Evolutionary conservation across 2,888 invertebrate genomes (phyloP).

Genomic region (Andrena fulva): DNA sequence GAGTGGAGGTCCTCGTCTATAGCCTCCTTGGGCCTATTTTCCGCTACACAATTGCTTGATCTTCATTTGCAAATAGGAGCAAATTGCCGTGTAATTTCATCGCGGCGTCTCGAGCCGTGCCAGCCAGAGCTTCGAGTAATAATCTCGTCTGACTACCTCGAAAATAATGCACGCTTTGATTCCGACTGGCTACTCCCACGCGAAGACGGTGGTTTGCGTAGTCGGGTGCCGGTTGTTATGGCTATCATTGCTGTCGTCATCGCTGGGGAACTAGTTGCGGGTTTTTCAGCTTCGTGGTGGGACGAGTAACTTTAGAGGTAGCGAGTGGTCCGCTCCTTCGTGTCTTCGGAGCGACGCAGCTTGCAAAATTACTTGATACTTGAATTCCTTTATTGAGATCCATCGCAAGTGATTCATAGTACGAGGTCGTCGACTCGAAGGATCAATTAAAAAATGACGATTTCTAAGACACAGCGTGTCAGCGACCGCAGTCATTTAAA

Average conservation of each 20-base stretch:
- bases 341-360: too few species aligned
- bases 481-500: slow-evolving; percentile 12
- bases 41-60: neutral
- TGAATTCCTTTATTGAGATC: neutral
- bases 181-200: slow-evolving; percentile 8
- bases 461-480: neutral
- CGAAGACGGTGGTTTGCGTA: neutral
- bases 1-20: neutral
- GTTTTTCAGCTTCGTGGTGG: neutral
- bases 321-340: neutral
- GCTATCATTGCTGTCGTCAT: slow-evolving; percentile 15
- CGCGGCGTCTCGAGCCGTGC: neutral
- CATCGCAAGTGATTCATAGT: too few species aligned
- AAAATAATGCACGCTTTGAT: slow-evolving; percentile 25
- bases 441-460: neutral
- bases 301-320: neutral
- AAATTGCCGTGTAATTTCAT: slow-evolving; percentile 10
- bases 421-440: neutral
- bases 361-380: too few species aligned
- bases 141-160: slow-evolving; percentile 10
- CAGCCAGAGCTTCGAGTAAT: slow-evolving; percentile 1
- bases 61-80: slow-evolving; percentile 13
- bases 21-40: neutral
- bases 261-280: neutral
- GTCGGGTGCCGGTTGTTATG: neutral